These are phyloP conservation scores for Meloidogyne exigua DNA, from an alignment of 1,140 invertebrate genomes.

Conservation along the genomic window DNA sequence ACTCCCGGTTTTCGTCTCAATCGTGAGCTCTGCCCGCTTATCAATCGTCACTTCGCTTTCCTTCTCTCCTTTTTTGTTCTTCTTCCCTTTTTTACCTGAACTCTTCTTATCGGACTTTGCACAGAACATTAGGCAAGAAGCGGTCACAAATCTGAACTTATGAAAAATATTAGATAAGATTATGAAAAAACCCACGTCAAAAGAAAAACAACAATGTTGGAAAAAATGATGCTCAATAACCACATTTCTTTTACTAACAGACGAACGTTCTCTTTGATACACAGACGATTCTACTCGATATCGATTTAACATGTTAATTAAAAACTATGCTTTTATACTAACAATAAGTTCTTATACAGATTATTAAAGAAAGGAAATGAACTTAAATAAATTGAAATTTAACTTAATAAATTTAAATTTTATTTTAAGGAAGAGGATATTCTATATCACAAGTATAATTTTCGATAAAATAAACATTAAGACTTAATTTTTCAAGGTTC, in stretches of 20 bases:
- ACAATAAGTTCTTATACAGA: background rate
- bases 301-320: no score
- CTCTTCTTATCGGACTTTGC: background rate
- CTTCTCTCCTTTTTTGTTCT: background rate
- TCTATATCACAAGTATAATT: constrained; percentile 62
- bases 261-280: background rate
- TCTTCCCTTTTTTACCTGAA: background rate
- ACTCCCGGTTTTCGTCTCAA: background rate
- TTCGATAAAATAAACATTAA: background rate
- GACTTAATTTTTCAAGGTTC: constrained; percentile 15
- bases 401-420: constrained; percentile 15
- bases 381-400: background rate
- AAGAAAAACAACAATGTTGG: background rate
- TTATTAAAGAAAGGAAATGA: background rate
- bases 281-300: no score
- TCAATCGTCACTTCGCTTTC: background rate
- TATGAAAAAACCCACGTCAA: background rate
- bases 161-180: background rate
- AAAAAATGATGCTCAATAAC: background rate
- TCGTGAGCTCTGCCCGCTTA: background rate
- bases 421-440: constrained; percentile 69
- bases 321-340: background rate
- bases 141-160: background rate
- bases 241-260: background rate
- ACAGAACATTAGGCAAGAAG: constrained; percentile 5